Evolutionary conservation across 2,888 invertebrate species (phyloP), one percentile per base, ranked within the genome.

Genomic region (Sinodicranocentrus sp.): DNA sequence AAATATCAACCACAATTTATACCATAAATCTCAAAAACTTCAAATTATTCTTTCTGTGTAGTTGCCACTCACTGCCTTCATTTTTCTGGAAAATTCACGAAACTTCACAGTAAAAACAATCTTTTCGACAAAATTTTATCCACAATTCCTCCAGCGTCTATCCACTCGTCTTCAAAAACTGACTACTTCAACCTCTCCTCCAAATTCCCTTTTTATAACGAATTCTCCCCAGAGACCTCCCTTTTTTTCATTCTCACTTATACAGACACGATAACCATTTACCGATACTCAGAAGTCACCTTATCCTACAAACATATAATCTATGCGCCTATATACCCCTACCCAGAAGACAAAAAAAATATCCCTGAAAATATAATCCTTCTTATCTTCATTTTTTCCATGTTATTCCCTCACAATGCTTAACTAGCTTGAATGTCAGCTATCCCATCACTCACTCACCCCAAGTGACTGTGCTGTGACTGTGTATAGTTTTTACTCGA

Each of bases 41-140:
- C 57, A 57, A 48, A 48, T 5, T 5, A 57, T 19, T 21, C 21
- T 19, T 5, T 10, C 19, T 21, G 15, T 15, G 5, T 23, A 3
- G 17, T 13, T 13, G 5, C n/a, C 39, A 77, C 78, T 78, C 78
- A 78, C 78, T 28, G 70, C 19, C 57, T 78, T 78, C 78, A 78
- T 78, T 59, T 68, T 77, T 19, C 21, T 19, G 39, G 21, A 54
- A 26, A 28, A 17, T 71, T 15, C 10, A 52, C 25, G 59, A 39
- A 72, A 59, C 25, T 63, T 63, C 17, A 10, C 26, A 28, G 25
- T 25, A 70, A 48, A 70, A 48, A 48, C n/a, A 48, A n/a, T 48
- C 2, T 2, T 10, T 48, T 39, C 13, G 5, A 5, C 39, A 5
- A 39, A 39, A 39, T 39, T 39, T 13, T 13, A 39, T 8, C 5